Evolutionary conservation across 2,113 vertebrate species (phyloP), one percentile per base, ranked within the genome.

Genomic region (Cavia aperea): DNA sequence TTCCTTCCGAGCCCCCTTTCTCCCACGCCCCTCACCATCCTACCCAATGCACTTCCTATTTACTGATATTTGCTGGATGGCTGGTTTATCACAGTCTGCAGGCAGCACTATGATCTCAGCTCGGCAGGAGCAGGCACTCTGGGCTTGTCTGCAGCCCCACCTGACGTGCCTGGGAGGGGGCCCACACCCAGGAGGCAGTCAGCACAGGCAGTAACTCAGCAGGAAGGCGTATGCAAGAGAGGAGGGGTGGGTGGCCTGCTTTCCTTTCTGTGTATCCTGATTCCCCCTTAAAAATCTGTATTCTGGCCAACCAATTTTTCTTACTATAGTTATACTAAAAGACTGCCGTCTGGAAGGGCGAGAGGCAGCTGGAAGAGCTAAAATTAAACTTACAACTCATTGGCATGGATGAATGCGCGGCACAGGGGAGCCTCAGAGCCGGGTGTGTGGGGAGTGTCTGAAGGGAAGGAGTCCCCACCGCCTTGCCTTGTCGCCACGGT

Each of bases 91-190:
- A 29, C 6, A 4, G 26, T 23, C 82, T 75, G 51, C 43, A 16
- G 15, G 3, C 0, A 2, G 26, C 1, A 0, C 31, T 7, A 26
- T 9, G 3, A 2, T 21, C 36, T 58, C 85, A 10, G 31, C 23
- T 14, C 14, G 1, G 4, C 0, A 2, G 15, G 72, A 62, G 36
- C 10, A 24, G 43, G 63, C 43, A 21, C 43, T 3, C 23, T 0
- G 7, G 63, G 43, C 21, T 43, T 49, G 10, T 5, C 72, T 4
- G 56, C 18, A 51, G 56, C 39, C 58, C 13, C 16, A 4, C 33
- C 73, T 60, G 13, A 12, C 4, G 39, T 12, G 70, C 43, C 86
- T 18, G 31, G 39, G 33, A 33, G 19, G 19, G 51, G 49, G 33
- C 81, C 19, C 46, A n/a, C 60, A 29, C 43, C 51, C n/a, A 19